Percentiles rank a stretch among this genome's conserved stretches.
Evolutionary conservation across 2,888 invertebrate genomes (phyloP).

Genomic region (Chromoteleia sp.): DNA sequence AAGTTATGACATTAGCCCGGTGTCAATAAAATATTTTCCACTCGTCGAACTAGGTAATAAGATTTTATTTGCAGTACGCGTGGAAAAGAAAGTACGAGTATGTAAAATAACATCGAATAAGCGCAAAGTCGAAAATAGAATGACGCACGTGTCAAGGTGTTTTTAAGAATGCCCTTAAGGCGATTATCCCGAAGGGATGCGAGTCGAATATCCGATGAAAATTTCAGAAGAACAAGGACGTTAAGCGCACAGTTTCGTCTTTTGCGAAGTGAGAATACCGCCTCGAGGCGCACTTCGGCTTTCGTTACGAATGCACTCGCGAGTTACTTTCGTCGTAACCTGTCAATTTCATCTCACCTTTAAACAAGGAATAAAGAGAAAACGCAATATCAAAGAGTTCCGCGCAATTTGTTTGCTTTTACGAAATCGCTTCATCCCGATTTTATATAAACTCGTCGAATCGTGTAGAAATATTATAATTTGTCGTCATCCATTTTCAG

Average conservation of each 20-base stretch:
- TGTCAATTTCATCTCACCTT: conserved; percentile 23
- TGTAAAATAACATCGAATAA: conserved; percentile 6
- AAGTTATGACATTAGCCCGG: too few species aligned
- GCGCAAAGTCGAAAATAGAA: conserved; percentile 25
- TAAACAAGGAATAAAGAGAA: not conserved
- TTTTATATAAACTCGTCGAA: too few species aligned
- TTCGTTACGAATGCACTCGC: conserved; percentile 39
- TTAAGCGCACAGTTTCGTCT: conserved; percentile 22
- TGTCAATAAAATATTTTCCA: too few species aligned
- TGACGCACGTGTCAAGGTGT: conserved; percentile 25
- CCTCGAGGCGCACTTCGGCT: conserved; percentile 26
- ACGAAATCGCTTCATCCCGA: too few species aligned
- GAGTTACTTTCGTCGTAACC: conserved; percentile 12
- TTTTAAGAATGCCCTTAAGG: conserved; percentile 46
- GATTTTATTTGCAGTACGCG: not conserved
- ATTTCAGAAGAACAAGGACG: conserved; percentile 35
- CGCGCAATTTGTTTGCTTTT: conserved; percentile 1
- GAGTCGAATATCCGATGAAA: conserved; percentile 57
- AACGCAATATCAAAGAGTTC: conserved; percentile 7
- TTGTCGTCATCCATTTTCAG: too few species aligned
- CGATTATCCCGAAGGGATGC: conserved; percentile 48
- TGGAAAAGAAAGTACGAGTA: not conserved
- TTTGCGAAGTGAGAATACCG: conserved; percentile 32
- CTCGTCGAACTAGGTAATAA: not conserved
- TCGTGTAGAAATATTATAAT: too few species aligned